Percentiles rank a stretch among this genome's conserved stretches.
Evolutionary conservation across 2,113 vertebrate species (phyloP).

Genomic region (Pangasianodon gigas): DNA sequence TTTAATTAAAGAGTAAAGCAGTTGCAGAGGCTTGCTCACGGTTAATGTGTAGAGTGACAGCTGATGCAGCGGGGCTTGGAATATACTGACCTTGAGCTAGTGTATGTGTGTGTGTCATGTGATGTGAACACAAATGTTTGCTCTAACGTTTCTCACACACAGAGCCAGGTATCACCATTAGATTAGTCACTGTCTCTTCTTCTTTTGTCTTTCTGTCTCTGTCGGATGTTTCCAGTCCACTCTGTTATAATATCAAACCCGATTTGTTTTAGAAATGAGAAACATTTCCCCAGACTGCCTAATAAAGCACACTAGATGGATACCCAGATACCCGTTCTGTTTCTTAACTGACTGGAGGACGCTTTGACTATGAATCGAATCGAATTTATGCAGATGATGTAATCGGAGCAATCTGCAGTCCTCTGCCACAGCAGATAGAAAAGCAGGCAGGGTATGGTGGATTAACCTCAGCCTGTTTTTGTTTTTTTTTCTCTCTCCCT

Average conservation of each 20-base stretch:
- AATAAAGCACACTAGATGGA: not conserved
- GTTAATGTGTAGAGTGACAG: not conserved
- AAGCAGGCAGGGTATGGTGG: slow-evolving; percentile 3
- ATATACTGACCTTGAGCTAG: not conserved
- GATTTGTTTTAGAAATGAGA: not conserved
- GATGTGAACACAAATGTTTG: not conserved
- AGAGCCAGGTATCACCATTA: not conserved
- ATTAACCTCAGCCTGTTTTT: slow-evolving; percentile 38
- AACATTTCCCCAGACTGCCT: not conserved
- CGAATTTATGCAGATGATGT: not conserved
- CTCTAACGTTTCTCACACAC: not conserved
- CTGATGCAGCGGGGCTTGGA: not conserved
- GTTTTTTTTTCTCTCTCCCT: slow-evolving; percentile 31
- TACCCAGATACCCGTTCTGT: not conserved
- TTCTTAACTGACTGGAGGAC: not conserved
- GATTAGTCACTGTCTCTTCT: not conserved
- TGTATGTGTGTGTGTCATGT: not conserved
- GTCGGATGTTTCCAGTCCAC: not conserved
- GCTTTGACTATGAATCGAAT: not conserved
- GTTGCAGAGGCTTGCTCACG: not conserved
- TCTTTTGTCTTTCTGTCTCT: not conserved
- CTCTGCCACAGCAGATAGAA: not conserved
- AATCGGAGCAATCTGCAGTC: not conserved
- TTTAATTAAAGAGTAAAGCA: not conserved
- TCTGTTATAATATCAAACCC: not conserved